Evolutionary conservation across 2,797 vertebrate genomes (phyloP), one percentile per base, ranked within the genome.

Genomic region (Alca torda): DNA sequence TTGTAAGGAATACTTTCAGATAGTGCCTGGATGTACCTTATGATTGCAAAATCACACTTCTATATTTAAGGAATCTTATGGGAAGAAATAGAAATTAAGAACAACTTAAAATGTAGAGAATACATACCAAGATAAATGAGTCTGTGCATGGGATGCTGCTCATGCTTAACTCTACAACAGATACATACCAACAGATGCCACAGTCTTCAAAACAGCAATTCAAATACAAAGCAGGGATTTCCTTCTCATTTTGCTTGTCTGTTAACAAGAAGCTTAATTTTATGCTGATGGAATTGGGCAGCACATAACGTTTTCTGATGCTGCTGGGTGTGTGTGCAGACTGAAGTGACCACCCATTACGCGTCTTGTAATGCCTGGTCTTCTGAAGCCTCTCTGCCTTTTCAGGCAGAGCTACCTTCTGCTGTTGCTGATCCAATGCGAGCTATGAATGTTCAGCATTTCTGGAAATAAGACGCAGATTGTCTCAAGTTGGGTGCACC

Each of bases 401-500:
- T 80, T 60, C 65, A 85, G 90, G 53, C 72, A 74, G 72, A 84
- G 41, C 26, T 82, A 69, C 79, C 64, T 77, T 33, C n/a, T 51
- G 50, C 72, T 84, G 37, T 57, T 80, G 84, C 56, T 93, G 70
- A 90, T 91, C 74, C 68, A 68, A 21, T 28, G 35, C 0, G 6
- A 87, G 50, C 72, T 72, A 31, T 48, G 68, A 85, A 46, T 61
- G 61, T 78, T 96, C 75, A 83, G 56, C 64, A 48, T 90, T 78
- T 90, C 92, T 95, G 81, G 75, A 95, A 95, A 95, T 94, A 75
- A 87, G 90, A 90, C 20, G 10, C 93, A 94, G 90, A 85, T 90
- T 94, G 84, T 93, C 93, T 95, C 60, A 85, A 96, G 94, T 87
- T 89, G 86, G 86, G 78, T 85, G 88, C 93, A 84, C 92, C 86